A percentile compares a stretch with the other conserved stretches of the same genome.
phyloP scores from a whole-genome alignment of 2,888 invertebrate species.

The Eupithecia abbreviata region DNA sequence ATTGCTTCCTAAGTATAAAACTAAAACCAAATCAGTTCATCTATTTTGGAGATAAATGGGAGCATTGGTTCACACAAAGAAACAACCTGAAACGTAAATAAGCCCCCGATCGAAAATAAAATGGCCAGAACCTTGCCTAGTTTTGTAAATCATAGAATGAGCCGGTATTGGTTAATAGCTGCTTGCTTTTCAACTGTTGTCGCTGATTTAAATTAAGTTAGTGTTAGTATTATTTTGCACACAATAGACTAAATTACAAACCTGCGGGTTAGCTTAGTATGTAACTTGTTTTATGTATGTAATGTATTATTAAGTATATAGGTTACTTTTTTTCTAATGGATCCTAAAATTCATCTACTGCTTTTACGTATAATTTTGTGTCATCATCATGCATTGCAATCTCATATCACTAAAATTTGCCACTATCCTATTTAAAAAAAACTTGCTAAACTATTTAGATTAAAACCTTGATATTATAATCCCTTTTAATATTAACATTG shows the following conservation, averaged over 20 bases:
- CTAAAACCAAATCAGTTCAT: background rate
- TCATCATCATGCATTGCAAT: background rate
- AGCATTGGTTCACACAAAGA: background rate
- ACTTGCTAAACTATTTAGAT: background rate
- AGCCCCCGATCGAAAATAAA: background rate
- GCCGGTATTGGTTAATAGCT: constrained; percentile 23
- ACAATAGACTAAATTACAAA: constrained; percentile 17
- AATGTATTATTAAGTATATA: background rate
- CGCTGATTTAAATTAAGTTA: constrained; percentile 30
- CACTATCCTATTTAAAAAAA: background rate
- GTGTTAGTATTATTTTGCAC: constrained; percentile 20
- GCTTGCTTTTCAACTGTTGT: constrained; percentile 31
- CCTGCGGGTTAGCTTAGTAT: constrained; percentile 24
- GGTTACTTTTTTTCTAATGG: background rate
- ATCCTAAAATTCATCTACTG: background rate
- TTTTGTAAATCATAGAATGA: constrained; percentile 20
- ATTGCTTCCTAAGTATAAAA: too few relatives aligned
- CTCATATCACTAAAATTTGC: background rate
- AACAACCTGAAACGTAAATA: background rate
- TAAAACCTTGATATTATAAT: background rate
- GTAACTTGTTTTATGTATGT: constrained; percentile 1
- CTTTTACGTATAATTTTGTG: background rate
- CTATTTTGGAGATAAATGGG: background rate
- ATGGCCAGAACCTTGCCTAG: constrained; percentile 23
- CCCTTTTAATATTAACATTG: background rate